phyloP scores from a whole-genome alignment of 2,888 invertebrate species.

The Drosophila acutilabella region DNA sequence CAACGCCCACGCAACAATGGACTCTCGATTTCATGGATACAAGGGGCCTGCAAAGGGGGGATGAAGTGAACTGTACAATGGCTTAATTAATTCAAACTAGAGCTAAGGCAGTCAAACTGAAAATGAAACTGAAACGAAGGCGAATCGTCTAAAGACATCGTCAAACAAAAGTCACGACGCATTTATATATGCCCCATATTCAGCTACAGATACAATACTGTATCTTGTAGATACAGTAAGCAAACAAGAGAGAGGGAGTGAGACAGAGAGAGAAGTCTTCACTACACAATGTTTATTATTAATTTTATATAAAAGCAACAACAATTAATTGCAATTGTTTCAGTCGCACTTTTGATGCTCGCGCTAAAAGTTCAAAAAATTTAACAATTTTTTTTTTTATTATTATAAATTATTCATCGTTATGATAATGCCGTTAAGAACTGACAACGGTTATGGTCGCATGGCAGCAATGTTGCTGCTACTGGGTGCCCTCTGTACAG shows the following conservation, averaged over 20 bases:
- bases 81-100: conserved; percentile 69
- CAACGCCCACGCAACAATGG: conserved; percentile 23
- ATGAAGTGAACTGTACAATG: conserved; percentile 19
- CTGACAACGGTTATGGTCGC: conserved; percentile 8
- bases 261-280: neutral
- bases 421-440: conserved; percentile 31
- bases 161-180: conserved; percentile 57
- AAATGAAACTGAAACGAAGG: conserved; percentile 26
- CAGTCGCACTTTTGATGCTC: conserved; percentile 76
- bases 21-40: conserved; percentile 69
- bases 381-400: neutral
- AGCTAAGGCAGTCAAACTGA: conserved; percentile 34
- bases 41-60: neutral
- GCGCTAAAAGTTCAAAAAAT: conserved; percentile 48
- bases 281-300: conserved; percentile 63
- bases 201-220: conserved; percentile 14
- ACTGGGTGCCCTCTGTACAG: conserved; percentile 37
- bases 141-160: conserved; percentile 33
- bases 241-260: neutral
- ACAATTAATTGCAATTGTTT: conserved; percentile 81
- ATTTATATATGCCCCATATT: conserved; percentile 42
- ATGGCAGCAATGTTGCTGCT: conserved; percentile 41
- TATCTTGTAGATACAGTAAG: conserved; percentile 13
- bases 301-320: conserved; percentile 84
- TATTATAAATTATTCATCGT: neutral